Evolutionary conservation across 2,888 invertebrate genomes (phyloP), one percentile per base, ranked within the genome.

Genomic region (Euphydryas editha): DNA sequence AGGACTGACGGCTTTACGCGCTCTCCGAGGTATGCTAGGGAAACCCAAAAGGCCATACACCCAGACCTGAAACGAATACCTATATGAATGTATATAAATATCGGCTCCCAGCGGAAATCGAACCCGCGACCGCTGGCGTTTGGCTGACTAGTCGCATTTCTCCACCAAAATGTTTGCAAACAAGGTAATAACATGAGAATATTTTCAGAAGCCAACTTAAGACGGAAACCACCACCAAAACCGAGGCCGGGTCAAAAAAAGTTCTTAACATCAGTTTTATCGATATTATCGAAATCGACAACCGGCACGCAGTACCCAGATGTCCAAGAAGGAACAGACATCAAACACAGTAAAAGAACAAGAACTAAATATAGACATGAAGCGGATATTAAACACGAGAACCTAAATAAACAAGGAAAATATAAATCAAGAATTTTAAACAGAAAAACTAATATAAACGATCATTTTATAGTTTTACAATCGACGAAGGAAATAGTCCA

Each of bases 241-340:
- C 81, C 79, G 0, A 74, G 77, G 1, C 77, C 81, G 0, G 79
- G 74, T 0, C 78, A 74, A 39, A 85, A 84, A 39, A 71, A 71
- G 0, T 86, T 88, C 64, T 58, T 87, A 1, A 65, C 79, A 0
- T 85, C 87, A 0, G 83, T 85, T 0, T 74, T 86, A 0, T 79
- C 69, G 0, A 83, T 86, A 4, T 73, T 88, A 0, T 83, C 87
- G 0, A 83, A 87, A 73, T 77, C 81, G 0, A 82, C 87, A 0
- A 75, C 82, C 0, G 82, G 77, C 0, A 87, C 86, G 0, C 85
- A 87, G 61, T 80, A 71, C 37, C 84, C 85, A 0, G 86, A 81
- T 5, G 20, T n/a, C 1, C 55, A 72, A 0, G 65, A 70, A 5
- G 17, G 24, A 47, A 62, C 62, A 13, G n/a, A 37, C 1, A 73